Conservation (phyloP, 2,113 vertebrate species). For the Cynopterus brachyotis region DNA sequence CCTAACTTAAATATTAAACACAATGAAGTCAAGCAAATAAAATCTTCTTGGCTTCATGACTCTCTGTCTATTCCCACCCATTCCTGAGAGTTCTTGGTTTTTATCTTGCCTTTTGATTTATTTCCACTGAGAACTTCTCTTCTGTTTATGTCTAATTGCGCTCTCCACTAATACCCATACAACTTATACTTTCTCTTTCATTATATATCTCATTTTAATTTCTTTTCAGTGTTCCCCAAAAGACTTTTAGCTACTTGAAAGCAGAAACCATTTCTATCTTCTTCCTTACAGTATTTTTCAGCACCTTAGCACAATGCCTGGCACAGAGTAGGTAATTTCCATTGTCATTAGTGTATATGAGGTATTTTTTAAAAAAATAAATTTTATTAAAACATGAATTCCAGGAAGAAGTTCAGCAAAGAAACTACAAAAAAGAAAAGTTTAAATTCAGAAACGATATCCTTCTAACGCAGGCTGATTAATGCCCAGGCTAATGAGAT, state of each 20-base stretch:
- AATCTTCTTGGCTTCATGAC: neutral
- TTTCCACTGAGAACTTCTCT: neutral
- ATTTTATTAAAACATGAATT: constrained; percentile 13
- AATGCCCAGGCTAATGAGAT: neutral
- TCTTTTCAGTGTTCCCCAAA: constrained; percentile 15
- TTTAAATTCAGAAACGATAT: neutral
- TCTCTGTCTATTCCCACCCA: neutral
- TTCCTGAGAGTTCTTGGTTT: constrained; percentile 9
- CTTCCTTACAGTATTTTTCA: neutral
- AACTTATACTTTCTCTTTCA: constrained; percentile 5
- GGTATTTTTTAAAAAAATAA: constrained; percentile 17
- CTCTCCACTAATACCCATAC: neutral
- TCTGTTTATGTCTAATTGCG: constrained; percentile 5
- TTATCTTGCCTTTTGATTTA: constrained; percentile 50
- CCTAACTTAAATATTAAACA: constrained; percentile 17
- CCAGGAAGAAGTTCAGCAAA: neutral
- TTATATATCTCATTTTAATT: constrained; percentile 7
- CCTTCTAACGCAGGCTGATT: neutral
- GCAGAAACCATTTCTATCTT: neutral
- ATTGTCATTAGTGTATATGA: neutral
- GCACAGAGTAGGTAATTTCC: neutral
- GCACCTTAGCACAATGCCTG: neutral
- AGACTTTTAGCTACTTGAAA: constrained; percentile 6
- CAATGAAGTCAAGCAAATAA: constrained; percentile 31
- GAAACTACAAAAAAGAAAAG: constrained; percentile 13